Evolutionary conservation across 1,140 invertebrate genomes (phyloP), one percentile per base, ranked within the genome.

Genomic region (Chironomus tepperi): DNA sequence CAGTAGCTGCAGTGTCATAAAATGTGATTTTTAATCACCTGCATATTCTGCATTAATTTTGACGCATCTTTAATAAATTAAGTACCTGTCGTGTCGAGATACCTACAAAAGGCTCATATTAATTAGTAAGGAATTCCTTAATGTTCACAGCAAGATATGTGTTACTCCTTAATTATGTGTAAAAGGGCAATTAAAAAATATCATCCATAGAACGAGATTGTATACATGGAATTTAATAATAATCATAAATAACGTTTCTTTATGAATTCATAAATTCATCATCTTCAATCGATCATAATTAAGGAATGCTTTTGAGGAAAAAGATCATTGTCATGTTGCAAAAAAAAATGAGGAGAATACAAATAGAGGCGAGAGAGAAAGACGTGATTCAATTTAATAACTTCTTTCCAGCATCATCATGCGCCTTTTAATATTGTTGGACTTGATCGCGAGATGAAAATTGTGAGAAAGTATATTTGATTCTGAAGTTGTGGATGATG

Each of bases 271-370:
- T 57, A 57, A 57, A 57, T 57, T 57, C 47, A 57, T 57, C 47
- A 57, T 57, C n/a, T 57, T 57, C 47, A 57, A 57, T 57, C 47
- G 47, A 57, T 57, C 47, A 57, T 57, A 57, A 57, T 57, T 57
- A 57, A 57, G 47, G 47, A 57, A 57, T 57, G 47, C 47, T 57
- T 57, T 57, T 57, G n/a, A 34, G 24, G 24, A 34, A 34, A 34
- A n/a, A n/a, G 47, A 57, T 57, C 47, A 57, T 57, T 57, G 47
- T 57, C 47, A 57, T 57, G 12, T n/a, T 57, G 24, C 47, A 57
- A n/a, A 57, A 57, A n/a, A n/a, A 34, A 34, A 34, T 34, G 5
- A 12, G 47, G 12, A n/a, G 12, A 57, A 57, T 57, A 5, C 12
- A 57, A n/a, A 57, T n/a, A 57, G 12, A 57, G 47, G 47, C 47